phyloP scores from a whole-genome alignment of 2,113 vertebrate species.

The Myotis yumanensis region DNA sequence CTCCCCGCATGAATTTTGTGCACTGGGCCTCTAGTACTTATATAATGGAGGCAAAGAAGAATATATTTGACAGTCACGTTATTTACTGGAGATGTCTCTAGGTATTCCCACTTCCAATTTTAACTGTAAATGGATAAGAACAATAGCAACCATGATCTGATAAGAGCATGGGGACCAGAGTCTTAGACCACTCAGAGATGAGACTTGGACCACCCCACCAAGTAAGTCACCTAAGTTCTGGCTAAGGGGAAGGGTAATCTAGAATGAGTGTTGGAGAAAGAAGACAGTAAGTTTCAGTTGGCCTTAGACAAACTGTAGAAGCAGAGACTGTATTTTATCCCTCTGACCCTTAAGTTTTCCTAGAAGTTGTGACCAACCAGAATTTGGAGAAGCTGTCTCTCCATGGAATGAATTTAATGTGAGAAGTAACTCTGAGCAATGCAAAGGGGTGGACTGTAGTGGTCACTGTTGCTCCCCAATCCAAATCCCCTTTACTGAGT shows the following conservation, averaged over 20 bases:
- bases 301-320: not conserved
- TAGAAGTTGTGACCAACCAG: not conserved
- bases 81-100: not conserved
- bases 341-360: not conserved
- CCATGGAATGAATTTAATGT: not conserved
- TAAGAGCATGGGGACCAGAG: not conserved
- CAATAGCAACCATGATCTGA: not conserved
- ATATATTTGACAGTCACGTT: not conserved
- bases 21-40: not conserved
- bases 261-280: not conserved
- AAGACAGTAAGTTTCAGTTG: not conserved
- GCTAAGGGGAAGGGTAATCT: not conserved
- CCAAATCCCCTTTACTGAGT: not conserved
- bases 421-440: not conserved
- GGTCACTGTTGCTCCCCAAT: not conserved
- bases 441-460: not conserved
- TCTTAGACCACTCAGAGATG: not conserved
- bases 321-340: not conserved
- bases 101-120: not conserved
- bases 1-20: no score
- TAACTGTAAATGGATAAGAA: not conserved
- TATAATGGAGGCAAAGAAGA: not conserved
- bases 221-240: not conserved
- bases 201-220: not conserved
- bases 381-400: not conserved